Conservation (phyloP, 2,888 invertebrate species). For the Atherix ibis region DNA sequence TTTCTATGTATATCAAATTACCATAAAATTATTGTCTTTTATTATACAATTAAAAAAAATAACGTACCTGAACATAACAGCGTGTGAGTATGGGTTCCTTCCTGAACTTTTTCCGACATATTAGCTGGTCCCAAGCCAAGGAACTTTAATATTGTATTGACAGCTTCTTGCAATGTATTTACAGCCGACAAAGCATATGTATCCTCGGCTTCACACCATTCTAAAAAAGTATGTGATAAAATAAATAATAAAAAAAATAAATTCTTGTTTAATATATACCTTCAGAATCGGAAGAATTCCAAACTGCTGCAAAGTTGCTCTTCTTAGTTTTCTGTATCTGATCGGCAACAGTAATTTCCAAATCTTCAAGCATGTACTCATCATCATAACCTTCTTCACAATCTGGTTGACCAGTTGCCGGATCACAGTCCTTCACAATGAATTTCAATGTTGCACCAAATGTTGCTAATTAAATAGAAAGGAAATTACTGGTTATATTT, state of each 20-base stretch:
- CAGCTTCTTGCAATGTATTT: conserved; percentile 64
- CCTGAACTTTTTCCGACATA: conserved; percentile 63
- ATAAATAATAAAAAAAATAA: neutral
- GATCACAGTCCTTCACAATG: conserved; percentile 91
- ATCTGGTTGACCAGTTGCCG: conserved; percentile 81
- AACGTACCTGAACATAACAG: conserved; percentile 56
- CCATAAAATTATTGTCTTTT: too few relatives aligned
- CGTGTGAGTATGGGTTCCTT: conserved; percentile 69
- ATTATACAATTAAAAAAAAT: too few relatives aligned
- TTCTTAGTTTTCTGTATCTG: conserved; percentile 67
- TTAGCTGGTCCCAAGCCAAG: conserved; percentile 76
- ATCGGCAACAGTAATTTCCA: conserved; percentile 72
- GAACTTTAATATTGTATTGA: conserved; percentile 66
- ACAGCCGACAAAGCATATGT: conserved; percentile 79
- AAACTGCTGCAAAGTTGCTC: conserved; percentile 61
- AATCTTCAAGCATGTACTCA: conserved; percentile 88
- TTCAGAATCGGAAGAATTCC: conserved; percentile 54
- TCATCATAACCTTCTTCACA: conserved; percentile 95
- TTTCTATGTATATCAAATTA: too few relatives aligned
- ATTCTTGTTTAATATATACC: conserved; percentile 17
- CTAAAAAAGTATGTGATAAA: conserved; percentile 10
- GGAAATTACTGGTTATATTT: conserved; percentile 1
- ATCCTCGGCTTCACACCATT: conserved; percentile 63
- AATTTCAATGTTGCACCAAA: conserved; percentile 88
- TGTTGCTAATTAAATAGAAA: conserved; percentile 32